Evolutionary conservation across 37 sponge, comb jelly and placozoan genomes (phyloP).

Genomic region (Petrosia ficiformis): DNA sequence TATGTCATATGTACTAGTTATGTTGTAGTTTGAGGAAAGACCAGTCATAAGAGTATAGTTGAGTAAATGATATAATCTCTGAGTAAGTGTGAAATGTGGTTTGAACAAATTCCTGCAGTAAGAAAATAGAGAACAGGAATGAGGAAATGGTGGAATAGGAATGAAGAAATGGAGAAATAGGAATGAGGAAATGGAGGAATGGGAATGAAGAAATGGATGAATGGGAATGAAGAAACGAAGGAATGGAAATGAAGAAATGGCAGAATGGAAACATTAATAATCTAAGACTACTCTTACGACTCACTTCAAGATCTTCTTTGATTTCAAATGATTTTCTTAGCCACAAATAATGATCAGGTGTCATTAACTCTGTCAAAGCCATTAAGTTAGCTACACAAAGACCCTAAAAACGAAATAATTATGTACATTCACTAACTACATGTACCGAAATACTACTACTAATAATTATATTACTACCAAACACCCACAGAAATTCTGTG

Average conservation of each 20-base stretch:
- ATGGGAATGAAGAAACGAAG: too few species aligned
- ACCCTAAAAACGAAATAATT: conserved; percentile 7
- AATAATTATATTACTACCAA: too few species aligned
- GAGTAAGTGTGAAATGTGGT: conserved; percentile 49
- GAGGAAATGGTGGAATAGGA: too few species aligned
- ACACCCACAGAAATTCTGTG: too few species aligned
- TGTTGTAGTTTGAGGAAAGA: conserved; percentile 40
- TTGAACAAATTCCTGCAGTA: conserved; percentile 62
- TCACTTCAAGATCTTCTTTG: conserved; percentile 5
- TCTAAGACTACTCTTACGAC: too few species aligned
- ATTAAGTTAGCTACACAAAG: conserved; percentile 38
- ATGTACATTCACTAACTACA: background rate
- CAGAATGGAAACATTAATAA: too few species aligned
- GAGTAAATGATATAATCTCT: conserved; percentile 45
- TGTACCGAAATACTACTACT: too few species aligned
- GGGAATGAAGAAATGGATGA: too few species aligned
- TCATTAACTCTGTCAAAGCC: conserved; percentile 47
- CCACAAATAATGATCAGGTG: conserved; percentile 30
- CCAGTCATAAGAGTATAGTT: conserved; percentile 57
- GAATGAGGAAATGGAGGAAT: too few species aligned
- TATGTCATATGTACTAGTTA: conserved; percentile 48
- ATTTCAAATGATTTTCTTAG: conserved; percentile 10
- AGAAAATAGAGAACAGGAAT: too few species aligned
- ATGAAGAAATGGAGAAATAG: too few species aligned
- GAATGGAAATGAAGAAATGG: too few species aligned